Evolutionary conservation across 2,888 invertebrate species (phyloP).

Genomic region (Cephus nigrinus): DNA sequence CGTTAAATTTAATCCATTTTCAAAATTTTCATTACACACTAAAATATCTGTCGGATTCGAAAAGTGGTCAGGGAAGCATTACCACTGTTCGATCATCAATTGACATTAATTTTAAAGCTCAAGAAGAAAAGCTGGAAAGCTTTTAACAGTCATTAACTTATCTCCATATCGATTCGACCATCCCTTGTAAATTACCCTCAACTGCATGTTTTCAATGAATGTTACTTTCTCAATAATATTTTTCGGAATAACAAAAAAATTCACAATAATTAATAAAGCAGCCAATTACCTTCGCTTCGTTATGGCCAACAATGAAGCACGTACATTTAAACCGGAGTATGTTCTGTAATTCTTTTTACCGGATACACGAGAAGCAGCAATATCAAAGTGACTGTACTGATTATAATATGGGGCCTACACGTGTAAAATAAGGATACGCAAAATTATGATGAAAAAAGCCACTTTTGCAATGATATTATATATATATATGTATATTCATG

Average conservation of each 20-base stretch:
- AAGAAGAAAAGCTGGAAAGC: neutral
- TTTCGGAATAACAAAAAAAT: neutral
- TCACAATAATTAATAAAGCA: neutral
- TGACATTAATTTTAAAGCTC: neutral
- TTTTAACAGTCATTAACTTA: neutral
- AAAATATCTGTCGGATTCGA: neutral
- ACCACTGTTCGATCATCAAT: neutral
- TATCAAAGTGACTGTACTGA: neutral
- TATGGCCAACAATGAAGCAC: neutral
- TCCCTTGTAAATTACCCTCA: slow-evolving; percentile 36
- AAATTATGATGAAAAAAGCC: neutral
- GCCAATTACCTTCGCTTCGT: neutral
- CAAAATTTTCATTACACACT: neutral
- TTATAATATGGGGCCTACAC: neutral
- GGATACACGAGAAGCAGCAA: neutral
- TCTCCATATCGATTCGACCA: neutral
- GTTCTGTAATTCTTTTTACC: neutral
- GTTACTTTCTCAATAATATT: neutral
- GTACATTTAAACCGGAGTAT: neutral
- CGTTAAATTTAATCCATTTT: neutral
- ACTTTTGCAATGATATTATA: neutral
- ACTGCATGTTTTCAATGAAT: slow-evolving; percentile 33
- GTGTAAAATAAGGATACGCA: neutral
- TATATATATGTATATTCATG: slow-evolving; percentile 41
- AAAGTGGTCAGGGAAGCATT: neutral